A percentile compares a stretch with the other conserved stretches of the same genome.
Evolutionary conservation across 2,888 invertebrate genomes (phyloP).

Genomic region (Epinotia ramella): DNA sequence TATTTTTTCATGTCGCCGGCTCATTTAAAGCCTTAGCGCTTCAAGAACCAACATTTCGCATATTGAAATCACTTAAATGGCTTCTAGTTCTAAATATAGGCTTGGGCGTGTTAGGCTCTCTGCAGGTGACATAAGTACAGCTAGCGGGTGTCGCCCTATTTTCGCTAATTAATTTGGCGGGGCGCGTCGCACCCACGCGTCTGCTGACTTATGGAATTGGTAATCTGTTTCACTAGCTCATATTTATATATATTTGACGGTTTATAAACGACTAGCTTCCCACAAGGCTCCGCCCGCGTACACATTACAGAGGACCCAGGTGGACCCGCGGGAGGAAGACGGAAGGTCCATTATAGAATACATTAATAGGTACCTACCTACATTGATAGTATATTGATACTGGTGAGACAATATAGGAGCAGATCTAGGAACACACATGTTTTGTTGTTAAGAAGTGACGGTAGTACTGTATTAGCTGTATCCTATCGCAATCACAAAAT

Average conservation of each 20-base stretch:
- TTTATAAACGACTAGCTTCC: background rate
- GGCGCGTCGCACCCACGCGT: constrained; percentile 62
- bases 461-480: too few species aligned
- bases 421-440: too few species aligned
- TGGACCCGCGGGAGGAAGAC: too few species aligned
- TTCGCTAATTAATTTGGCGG: constrained; percentile 69
- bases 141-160: constrained; percentile 56
- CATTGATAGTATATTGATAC: too few species aligned
- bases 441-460: too few species aligned
- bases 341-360: too few species aligned
- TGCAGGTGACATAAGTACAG: constrained; percentile 49
- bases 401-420: too few species aligned
- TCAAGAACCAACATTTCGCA: background rate
- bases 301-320: too few species aligned
- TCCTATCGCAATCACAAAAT: too few species aligned
- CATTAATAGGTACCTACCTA: too few species aligned
- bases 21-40: background rate
- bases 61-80: constrained; percentile 4
- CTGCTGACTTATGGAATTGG: constrained; percentile 57
- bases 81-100: constrained; percentile 30
- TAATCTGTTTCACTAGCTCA: constrained; percentile 51
- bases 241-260: constrained; percentile 12
- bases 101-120: constrained; percentile 29
- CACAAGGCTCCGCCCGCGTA: too few species aligned
- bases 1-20: too few species aligned